Conservation (phyloP, 2,888 invertebrate species). For the Drosophila cognata region DNA sequence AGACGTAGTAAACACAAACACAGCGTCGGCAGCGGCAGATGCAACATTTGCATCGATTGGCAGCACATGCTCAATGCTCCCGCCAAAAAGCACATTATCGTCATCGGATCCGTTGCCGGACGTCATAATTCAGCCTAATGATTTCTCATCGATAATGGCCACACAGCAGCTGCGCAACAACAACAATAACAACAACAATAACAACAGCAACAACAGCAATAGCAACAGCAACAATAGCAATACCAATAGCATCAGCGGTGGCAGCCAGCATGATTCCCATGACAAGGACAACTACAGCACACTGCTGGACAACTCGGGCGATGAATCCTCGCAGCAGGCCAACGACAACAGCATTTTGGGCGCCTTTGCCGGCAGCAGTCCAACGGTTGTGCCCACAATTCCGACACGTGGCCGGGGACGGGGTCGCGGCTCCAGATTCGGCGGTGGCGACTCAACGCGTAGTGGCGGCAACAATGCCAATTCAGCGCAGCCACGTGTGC, state of each 20-base stretch:
- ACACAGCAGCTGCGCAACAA: conserved; percentile 77
- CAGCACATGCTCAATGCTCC: conserved; percentile 77
- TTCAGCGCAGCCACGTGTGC: conserved; percentile 63
- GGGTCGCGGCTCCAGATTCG: conserved; percentile 66
- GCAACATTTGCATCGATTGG: conserved; percentile 27
- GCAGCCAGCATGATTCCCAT: conserved; percentile 67
- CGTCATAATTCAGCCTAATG: conserved; percentile 82
- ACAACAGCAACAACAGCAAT: conserved; percentile 5
- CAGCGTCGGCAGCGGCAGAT: conserved; percentile 36
- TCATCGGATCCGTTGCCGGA: conserved; percentile 83
- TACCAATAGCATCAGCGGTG: conserved; percentile 54
- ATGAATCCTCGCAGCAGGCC: conserved; percentile 48
- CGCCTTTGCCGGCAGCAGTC: conserved; percentile 31
- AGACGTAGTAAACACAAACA: too few relatives aligned
- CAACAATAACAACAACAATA: conserved; percentile 10
- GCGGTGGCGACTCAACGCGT: conserved; percentile 34
- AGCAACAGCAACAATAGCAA: conserved; percentile 16
- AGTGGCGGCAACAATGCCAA: conserved; percentile 22
- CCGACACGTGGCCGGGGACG: conserved; percentile 74
- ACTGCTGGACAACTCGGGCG: conserved; percentile 76
- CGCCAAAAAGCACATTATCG: conserved; percentile 80
- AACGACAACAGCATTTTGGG: conserved; percentile 42
- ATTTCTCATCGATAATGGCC: conserved; percentile 83
- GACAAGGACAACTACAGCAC: conserved; percentile 73
- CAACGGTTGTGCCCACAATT: neutral